Percentiles rank a stretch among this genome's conserved stretches.
Evolutionary conservation across 1,140 invertebrate genomes (phyloP).

Genomic region (Octopus bimaculoides): DNA sequence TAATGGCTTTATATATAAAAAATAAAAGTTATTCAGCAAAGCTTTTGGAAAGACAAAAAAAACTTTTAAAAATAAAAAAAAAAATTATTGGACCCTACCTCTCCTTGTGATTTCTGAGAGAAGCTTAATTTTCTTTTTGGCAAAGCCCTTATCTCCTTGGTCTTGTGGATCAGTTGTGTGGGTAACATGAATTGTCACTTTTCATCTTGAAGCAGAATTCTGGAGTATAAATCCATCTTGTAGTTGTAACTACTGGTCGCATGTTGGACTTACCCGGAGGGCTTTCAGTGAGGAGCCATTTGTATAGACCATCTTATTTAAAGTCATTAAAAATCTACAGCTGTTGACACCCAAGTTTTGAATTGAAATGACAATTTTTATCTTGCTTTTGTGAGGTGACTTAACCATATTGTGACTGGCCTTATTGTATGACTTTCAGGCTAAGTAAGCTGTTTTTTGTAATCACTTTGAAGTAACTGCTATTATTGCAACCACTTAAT

Average conservation of each 20-base stretch:
- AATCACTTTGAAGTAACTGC: too few relatives aligned
- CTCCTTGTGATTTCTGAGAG: slow-evolving; percentile 1
- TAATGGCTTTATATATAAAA: background rate
- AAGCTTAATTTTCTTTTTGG: background rate
- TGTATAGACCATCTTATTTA: slow-evolving; percentile 10
- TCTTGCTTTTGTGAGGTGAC: background rate
- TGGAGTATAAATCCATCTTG: slow-evolving; percentile 2
- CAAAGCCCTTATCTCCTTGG: background rate
- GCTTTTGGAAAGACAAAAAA: background rate
- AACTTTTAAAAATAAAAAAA: background rate
- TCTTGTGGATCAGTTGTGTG: background rate
- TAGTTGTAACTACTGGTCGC: slow-evolving; percentile 9
- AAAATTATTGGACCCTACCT: background rate
- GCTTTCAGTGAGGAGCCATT: slow-evolving; percentile 9
- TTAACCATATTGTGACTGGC: too few relatives aligned
- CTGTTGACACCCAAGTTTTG: slow-evolving; percentile 7
- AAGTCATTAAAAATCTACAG: slow-evolving; percentile 10
- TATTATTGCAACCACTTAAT: too few relatives aligned
- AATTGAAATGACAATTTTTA: background rate
- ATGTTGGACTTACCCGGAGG: slow-evolving; percentile 9
- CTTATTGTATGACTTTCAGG: too few relatives aligned
- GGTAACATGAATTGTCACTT: slow-evolving; percentile 6
- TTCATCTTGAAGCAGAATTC: slow-evolving; percentile 8
- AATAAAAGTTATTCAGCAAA: background rate
- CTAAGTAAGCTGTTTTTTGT: too few relatives aligned